Evolutionary conservation across 2,113 vertebrate genomes (phyloP).

Genomic region (Donacobius atricapilla): DNA sequence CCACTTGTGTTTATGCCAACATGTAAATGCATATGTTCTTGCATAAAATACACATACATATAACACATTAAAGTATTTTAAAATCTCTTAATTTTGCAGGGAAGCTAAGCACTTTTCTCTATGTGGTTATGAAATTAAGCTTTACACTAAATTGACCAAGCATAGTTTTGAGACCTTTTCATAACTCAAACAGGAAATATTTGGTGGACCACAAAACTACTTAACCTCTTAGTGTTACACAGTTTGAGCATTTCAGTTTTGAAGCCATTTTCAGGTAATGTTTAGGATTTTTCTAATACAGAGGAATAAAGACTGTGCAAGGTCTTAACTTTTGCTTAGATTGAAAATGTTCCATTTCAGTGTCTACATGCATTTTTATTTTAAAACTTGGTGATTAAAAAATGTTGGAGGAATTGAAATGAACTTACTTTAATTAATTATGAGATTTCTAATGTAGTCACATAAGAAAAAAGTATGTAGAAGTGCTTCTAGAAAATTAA

Average conservation of each 20-base stretch:
- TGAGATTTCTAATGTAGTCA: not conserved
- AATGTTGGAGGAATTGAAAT: not conserved
- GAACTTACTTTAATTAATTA: not conserved
- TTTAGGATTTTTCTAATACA: not conserved
- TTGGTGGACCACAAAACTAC: not conserved
- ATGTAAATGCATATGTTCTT: not conserved
- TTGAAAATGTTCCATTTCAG: not conserved
- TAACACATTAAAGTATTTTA: not conserved
- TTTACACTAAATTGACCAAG: not conserved
- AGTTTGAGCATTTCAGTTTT: not conserved
- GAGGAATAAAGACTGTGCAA: not conserved
- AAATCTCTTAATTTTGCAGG: not conserved
- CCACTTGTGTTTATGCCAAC: fast-evolving
- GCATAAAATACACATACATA: fast-evolving
- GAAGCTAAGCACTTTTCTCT: not conserved
- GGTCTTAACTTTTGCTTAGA: not conserved
- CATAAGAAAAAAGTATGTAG: not conserved
- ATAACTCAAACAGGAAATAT: not conserved
- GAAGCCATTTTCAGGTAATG: not conserved
- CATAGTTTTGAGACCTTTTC: not conserved
- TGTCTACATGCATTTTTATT: not conserved
- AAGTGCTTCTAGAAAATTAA: not conserved
- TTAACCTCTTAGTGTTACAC: not conserved
- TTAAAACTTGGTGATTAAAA: not conserved
- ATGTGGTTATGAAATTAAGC: not conserved